Conservation (phyloP, 2,113 vertebrate species). For the Nycticryphes semicollaris region DNA sequence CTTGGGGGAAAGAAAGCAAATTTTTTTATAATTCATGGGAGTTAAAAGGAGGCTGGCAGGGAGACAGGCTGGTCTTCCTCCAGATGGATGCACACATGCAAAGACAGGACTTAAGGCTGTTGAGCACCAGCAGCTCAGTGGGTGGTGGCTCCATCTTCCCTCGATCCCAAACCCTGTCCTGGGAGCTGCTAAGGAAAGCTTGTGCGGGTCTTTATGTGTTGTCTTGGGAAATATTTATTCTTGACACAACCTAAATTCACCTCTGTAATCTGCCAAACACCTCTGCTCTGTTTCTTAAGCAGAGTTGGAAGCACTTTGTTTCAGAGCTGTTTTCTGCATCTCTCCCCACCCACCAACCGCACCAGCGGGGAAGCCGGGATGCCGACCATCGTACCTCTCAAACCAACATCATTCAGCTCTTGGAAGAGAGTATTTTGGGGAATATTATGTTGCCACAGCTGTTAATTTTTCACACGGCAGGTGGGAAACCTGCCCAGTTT, state of each 20-base stretch:
- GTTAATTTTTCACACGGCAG: conserved; percentile 23
- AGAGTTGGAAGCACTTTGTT: neutral
- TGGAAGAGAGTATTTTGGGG: neutral
- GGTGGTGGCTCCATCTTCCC: neutral
- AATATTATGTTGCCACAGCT: neutral
- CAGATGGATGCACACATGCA: neutral
- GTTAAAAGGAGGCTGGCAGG: neutral
- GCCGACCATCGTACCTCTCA: neutral
- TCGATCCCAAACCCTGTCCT: accelerated
- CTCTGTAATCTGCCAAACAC: neutral
- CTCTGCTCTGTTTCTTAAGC: neutral
- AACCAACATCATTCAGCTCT: neutral
- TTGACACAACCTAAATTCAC: neutral
- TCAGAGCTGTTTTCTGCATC: neutral
- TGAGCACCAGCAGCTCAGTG: neutral
- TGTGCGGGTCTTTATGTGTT: neutral
- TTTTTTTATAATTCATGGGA: neutral
- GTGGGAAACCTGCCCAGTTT: neutral
- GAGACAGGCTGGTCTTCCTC: neutral
- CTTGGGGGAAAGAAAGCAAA: accelerated
- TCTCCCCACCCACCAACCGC: neutral
- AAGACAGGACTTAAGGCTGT: neutral
- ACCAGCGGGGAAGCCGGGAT: accelerated
- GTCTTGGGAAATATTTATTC: neutral
- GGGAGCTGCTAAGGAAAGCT: neutral